Evolutionary conservation across 2,888 invertebrate species (phyloP), one percentile per base, ranked within the genome.

Genomic region (Troglohyphantes excavatus): DNA sequence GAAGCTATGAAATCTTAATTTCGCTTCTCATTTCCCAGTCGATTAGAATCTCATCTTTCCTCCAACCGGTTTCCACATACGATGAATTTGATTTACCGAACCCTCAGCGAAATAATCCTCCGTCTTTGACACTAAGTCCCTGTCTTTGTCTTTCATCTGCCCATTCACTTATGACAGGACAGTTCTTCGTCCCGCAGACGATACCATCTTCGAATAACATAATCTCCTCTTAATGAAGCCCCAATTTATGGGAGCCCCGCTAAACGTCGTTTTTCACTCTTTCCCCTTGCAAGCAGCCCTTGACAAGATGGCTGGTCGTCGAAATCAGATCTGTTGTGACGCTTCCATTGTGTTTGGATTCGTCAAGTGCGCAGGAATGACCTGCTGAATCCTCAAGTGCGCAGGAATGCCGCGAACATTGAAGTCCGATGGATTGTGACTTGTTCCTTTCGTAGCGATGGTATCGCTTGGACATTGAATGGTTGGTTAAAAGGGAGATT

Each of bases 201-300:
- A 81, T 88, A 81, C 59, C 59, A 88, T 88, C 88, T 79, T 3
- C 17, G 21, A n/a, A 43, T 29, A 70, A 78, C 29, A 63, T 27
- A 68, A 68, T 59, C 68, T 78, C 19, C 61, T 68, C 68, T 46
- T 85, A 85, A 85, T 85, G 73, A 88, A 88, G 43, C 67, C 27
- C 81, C 65, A 67, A 88, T 88, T 88, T 88, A 88, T 88, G 88
- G 67, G 82, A 67, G 39, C 13, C 67, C 65, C 53, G 11, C 9
- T 46, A 88, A 82, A 88, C 53, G 88, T 88, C 88, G 75, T 88
- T 88, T 82, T 81, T 88, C 88, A 88, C 88, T 88, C 73, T 88
- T 33, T 73, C 53, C 67, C 27, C 29, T 1, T 53, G 53, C 67
- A 73, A 65, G 39, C 29, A 46, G 59, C 26, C 9, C 26, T 59